Conservation (phyloP, 2,113 vertebrate species). For the Arizona elegans region DNA sequence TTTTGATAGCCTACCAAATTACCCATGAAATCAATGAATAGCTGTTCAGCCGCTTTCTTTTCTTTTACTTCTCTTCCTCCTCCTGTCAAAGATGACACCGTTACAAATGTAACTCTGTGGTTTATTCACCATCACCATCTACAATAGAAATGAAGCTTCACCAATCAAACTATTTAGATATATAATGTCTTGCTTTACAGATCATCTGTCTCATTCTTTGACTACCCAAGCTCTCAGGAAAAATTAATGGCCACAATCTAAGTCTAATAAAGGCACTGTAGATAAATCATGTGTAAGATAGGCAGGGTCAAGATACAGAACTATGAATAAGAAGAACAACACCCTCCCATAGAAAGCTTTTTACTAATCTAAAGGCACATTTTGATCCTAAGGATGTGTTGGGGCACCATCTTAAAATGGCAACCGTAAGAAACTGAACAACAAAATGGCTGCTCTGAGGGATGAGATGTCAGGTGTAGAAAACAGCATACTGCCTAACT, state of each 20-base stretch:
- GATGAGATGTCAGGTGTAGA: background rate
- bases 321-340: background rate
- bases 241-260: background rate
- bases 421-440: background rate
- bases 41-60: slow-evolving; percentile 54
- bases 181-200: background rate
- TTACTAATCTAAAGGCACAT: background rate
- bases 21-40: slow-evolving; percentile 53
- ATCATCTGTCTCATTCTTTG: background rate
- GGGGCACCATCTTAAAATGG: background rate
- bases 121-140: slow-evolving; percentile 18
- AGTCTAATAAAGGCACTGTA: background rate
- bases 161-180: background rate
- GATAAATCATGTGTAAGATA: background rate
- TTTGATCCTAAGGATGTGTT: background rate
- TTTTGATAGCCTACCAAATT: slow-evolving; percentile 67
- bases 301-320: background rate
- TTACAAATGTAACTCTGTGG: slow-evolving; percentile 20
- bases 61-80: slow-evolving; percentile 36
- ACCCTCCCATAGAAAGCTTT: background rate
- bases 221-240: background rate
- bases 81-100: background rate
- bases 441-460: background rate
- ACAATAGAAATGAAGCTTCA: slow-evolving; percentile 19
- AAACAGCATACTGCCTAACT: background rate